phyloP scores from a whole-genome alignment of 2,797 vertebrate species.

The Psittacula echo region DNA sequence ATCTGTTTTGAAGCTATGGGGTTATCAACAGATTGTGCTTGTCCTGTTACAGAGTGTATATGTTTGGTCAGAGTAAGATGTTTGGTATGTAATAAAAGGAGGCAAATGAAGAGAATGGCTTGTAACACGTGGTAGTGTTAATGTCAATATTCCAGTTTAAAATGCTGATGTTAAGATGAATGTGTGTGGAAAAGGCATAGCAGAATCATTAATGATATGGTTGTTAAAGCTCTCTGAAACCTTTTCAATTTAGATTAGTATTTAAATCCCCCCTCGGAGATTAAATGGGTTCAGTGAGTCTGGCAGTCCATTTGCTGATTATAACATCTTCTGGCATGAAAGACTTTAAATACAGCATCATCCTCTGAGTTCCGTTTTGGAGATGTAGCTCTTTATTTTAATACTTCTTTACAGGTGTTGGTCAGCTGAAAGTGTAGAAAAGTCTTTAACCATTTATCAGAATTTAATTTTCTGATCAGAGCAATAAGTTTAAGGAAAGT shows the following conservation, averaged over 20 bases:
- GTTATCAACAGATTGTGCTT: background rate
- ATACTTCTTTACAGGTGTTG: background rate
- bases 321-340: background rate
- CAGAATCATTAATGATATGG: background rate
- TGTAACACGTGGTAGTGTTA: background rate
- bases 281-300: slow-evolving; percentile 44
- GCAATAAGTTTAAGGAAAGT: background rate
- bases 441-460: background rate
- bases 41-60: background rate
- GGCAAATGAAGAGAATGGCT: background rate
- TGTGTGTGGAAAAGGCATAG: background rate
- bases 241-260: slow-evolving; percentile 62
- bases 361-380: background rate
- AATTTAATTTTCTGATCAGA: background rate
- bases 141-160: background rate
- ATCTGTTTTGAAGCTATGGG: background rate
- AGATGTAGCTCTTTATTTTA: background rate
- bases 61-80: background rate
- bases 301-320: slow-evolving; percentile 59
- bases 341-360: slow-evolving; percentile 17
- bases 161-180: background rate
- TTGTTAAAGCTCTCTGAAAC: slow-evolving; percentile 47
- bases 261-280: slow-evolving; percentile 54
- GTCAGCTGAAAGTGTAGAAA: background rate
- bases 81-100: background rate